A percentile compares a stretch with the other conserved stretches of the same genome.
Evolutionary conservation across 1,140 invertebrate genomes (phyloP).

Genomic region (Steinernema feltiae): DNA sequence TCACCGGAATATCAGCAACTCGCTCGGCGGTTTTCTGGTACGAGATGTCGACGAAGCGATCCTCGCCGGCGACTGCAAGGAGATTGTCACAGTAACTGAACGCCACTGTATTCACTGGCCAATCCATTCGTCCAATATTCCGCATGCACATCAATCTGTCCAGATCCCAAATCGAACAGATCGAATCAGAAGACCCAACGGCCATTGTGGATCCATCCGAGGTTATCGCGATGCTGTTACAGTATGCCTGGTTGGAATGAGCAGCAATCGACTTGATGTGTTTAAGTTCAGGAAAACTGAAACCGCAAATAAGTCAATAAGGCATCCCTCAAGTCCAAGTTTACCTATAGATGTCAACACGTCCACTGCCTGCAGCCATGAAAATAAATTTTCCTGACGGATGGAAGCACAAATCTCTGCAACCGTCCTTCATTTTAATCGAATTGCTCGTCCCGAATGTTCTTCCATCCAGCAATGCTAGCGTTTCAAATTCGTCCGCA

Average conservation of each 20-base stretch:
- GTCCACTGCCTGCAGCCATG: not conserved
- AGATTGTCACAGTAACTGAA: constrained; percentile 4
- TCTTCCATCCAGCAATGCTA: not conserved
- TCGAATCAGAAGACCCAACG: not conserved
- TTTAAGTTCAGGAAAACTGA: not conserved
- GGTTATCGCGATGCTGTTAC: not conserved
- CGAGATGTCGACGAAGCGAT: not conserved
- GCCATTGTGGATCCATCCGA: constrained; percentile 6
- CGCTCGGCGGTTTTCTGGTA: constrained; percentile 5
- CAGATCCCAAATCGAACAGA: not conserved
- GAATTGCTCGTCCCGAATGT: not conserved
- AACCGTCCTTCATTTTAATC: not conserved
- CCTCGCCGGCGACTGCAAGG: not conserved
- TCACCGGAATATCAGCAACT: not conserved
- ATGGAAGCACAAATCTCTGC: not conserved
- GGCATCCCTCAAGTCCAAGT: not conserved
- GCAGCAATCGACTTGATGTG: not conserved
- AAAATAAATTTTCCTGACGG: not conserved
- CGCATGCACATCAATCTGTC: not conserved
- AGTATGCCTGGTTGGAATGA: not conserved
- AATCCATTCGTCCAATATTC: not conserved
- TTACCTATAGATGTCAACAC: constrained; percentile 1
- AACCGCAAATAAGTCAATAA: not conserved
- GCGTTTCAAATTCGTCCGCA: not conserved
- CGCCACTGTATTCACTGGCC: not conserved